These are phyloP conservation scores for human (Homo sapiens) DNA, from an alignment of 2,113 vertebrate species.

Conservation along the genomic window DNA sequence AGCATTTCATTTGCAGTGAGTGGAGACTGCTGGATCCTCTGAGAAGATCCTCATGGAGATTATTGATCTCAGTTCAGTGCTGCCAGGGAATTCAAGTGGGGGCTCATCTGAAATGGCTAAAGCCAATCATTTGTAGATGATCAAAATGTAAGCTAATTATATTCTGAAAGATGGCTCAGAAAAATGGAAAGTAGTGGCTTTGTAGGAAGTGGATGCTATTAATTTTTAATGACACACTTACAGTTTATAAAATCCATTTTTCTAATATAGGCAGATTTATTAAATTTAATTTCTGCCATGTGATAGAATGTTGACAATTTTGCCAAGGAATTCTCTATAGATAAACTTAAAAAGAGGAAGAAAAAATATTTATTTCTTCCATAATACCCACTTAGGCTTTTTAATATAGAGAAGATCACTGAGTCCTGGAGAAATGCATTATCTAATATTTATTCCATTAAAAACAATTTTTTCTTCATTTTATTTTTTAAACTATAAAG, in stretches of 20 bases:
- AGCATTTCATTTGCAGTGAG: constrained; percentile 69
- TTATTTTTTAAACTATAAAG: neutral
- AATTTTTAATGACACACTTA: constrained; percentile 76
- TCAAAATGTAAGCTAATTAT: constrained; percentile 74
- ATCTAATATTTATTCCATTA: neutral
- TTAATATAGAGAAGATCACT: neutral
- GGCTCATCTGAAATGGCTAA: constrained; percentile 65
- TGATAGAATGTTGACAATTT: constrained; percentile 71
- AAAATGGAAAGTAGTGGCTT: constrained; percentile 67
- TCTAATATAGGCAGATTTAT: constrained; percentile 64
- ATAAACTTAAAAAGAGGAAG: constrained; percentile 64
- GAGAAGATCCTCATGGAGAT: constrained; percentile 66
- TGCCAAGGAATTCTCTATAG: constrained; percentile 60
- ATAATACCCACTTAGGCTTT: neutral
- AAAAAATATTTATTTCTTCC: constrained; percentile 29
- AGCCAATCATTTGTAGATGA: constrained; percentile 65
- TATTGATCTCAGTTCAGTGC: constrained; percentile 76
- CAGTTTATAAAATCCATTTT: constrained; percentile 73
- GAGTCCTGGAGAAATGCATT: neutral
- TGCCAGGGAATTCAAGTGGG: constrained; percentile 62
- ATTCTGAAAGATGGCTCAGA: constrained; percentile 70
- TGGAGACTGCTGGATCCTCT: constrained; percentile 61
- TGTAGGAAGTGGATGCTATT: constrained; percentile 74
- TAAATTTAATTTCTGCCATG: constrained; percentile 72
- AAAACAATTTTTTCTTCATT: neutral